Evolutionary conservation across 2,888 invertebrate genomes (phyloP).

Genomic region (Cylindroiulus punctatus): DNA sequence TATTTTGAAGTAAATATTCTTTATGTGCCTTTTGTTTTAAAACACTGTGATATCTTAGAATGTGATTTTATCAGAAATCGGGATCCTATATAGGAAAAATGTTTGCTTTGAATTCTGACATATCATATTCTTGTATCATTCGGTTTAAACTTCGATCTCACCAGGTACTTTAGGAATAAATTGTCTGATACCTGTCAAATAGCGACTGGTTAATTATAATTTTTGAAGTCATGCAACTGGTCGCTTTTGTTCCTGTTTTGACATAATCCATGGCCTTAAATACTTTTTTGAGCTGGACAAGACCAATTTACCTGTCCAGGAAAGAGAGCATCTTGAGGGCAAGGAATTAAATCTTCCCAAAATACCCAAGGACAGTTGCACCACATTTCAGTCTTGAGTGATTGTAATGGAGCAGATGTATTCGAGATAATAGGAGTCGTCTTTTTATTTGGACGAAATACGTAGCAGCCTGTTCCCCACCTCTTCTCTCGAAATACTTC

Average conservation of each 20-base stretch:
- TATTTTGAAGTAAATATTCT: too few species aligned
- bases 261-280: slow-evolving; percentile 7
- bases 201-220: background rate
- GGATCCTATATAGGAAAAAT: too few species aligned
- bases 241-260: background rate
- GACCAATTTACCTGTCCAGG: slow-evolving; percentile 31
- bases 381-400: background rate
- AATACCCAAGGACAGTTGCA: slow-evolving; percentile 18
- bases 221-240: background rate
- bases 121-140: too few species aligned
- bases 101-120: too few species aligned
- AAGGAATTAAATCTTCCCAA: slow-evolving; percentile 21
- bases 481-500: background rate
- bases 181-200: background rate
- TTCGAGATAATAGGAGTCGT: background rate
- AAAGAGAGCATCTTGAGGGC: slow-evolving; percentile 19
- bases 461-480: background rate
- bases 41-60: too few species aligned
- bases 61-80: too few species aligned
- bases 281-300: slow-evolving; percentile 8
- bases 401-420: slow-evolving; percentile 1
- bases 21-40: too few species aligned
- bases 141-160: background rate
- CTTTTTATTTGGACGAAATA: background rate
- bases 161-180: background rate